Percentiles rank a stretch among this genome's conserved stretches.
These are phyloP conservation scores for Acestrorhynchus altus DNA, from an alignment of 2,797 vertebrate species.

Conservation along the genomic window DNA sequence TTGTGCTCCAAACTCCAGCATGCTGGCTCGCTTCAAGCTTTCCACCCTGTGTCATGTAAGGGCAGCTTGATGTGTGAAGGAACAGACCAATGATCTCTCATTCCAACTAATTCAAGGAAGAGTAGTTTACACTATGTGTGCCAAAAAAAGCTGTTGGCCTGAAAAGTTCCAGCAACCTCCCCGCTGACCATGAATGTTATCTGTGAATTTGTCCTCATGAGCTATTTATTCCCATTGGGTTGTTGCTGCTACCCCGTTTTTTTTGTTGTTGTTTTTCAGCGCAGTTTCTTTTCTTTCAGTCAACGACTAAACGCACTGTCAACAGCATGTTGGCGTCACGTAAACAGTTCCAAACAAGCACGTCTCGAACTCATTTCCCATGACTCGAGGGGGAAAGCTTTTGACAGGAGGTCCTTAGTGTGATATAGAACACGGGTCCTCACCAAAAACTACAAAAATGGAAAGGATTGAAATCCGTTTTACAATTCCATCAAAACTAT, in stretches of 20 bases:
- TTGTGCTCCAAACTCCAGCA: slow-evolving; percentile 6
- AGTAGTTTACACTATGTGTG: slow-evolving; percentile 53
- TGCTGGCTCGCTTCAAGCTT: slow-evolving; percentile 24
- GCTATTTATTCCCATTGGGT: slow-evolving; percentile 45
- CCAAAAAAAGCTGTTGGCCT: slow-evolving; percentile 51
- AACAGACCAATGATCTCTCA: slow-evolving; percentile 35
- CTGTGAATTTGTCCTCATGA: slow-evolving; percentile 50
- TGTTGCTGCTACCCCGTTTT: slow-evolving; percentile 40
- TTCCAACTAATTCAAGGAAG: slow-evolving; percentile 52
- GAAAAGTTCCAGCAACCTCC: slow-evolving; percentile 53
- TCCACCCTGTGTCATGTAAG: slow-evolving; percentile 44
- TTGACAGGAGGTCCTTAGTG: slow-evolving; percentile 68
- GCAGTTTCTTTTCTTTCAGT: slow-evolving; percentile 67
- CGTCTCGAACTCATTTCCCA: slow-evolving; percentile 69
- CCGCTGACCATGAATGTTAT: slow-evolving; percentile 56
- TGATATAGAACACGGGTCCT: slow-evolving; percentile 38
- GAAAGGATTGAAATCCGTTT: background rate
- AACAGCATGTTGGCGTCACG: slow-evolving; percentile 64
- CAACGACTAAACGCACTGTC: slow-evolving; percentile 59
- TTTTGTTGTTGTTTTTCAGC: slow-evolving; percentile 2
- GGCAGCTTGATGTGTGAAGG: slow-evolving; percentile 44
- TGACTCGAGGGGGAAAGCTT: slow-evolving; percentile 61
- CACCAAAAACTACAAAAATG: background rate
- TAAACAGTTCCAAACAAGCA: slow-evolving; percentile 70
- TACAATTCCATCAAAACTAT: too few relatives aligned